These are phyloP conservation scores for Allochrocebus solatus DNA, from an alignment of 2,797 vertebrate genomes.

Conservation along the genomic window DNA sequence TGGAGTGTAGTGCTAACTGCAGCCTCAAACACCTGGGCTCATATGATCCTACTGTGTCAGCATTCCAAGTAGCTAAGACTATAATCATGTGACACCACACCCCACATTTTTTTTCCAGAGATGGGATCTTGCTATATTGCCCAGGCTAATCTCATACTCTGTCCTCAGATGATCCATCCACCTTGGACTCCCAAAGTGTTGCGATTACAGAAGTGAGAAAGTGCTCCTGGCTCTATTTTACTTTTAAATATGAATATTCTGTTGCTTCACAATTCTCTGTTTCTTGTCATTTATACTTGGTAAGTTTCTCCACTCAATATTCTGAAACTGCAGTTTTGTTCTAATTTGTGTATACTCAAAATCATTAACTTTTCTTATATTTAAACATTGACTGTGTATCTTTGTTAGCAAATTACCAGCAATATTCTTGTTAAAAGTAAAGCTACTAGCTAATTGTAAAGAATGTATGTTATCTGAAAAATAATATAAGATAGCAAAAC, in stretches of 20 bases:
- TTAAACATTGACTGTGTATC: background rate
- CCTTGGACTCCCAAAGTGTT: too few species aligned
- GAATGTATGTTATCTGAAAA: background rate
- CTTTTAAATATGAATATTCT: background rate
- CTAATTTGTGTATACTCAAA: background rate
- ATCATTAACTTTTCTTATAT: background rate
- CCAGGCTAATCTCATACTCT: too few species aligned
- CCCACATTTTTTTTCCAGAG: too few species aligned
- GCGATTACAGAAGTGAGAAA: too few species aligned
- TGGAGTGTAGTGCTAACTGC: too few species aligned
- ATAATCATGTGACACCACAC: too few species aligned
- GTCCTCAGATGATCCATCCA: too few species aligned
- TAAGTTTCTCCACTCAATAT: background rate
- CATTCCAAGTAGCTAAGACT: too few species aligned
- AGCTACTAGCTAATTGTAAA: background rate
- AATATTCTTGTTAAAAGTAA: background rate
- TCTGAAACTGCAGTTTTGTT: background rate
- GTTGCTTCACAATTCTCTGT: background rate
- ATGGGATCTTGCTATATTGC: too few species aligned
- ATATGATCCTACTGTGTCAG: too few species aligned
- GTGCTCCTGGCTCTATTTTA: background rate
- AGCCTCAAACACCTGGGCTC: too few species aligned
- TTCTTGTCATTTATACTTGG: background rate
- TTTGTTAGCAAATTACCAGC: conserved; percentile 15
- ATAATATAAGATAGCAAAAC: background rate